phyloP scores from a whole-genome alignment of 1,140 invertebrate species.

The Vanessa atalanta region DNA sequence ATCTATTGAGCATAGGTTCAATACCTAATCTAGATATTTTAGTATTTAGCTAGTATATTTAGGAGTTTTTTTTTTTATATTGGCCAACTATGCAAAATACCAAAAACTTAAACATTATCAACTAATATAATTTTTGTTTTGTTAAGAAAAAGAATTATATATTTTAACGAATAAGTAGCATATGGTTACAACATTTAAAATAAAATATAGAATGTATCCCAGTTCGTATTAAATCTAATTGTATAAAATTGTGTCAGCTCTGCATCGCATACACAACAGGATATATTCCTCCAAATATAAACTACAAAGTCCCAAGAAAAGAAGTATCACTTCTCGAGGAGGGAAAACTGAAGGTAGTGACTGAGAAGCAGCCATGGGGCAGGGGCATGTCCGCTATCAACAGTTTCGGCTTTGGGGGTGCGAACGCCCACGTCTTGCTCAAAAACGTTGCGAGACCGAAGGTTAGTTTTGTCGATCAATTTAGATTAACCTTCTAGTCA shows the following conservation, averaged over 20 bases:
- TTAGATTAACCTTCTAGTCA: too few species aligned
- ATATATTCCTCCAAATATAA: slow-evolving; percentile 89
- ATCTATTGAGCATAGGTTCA: too few species aligned
- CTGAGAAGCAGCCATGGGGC: slow-evolving; percentile 83
- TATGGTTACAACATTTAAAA: too few species aligned
- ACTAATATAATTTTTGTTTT: too few species aligned
- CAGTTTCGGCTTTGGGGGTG: slow-evolving; percentile 92
- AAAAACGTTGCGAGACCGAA: slow-evolving; percentile 79
- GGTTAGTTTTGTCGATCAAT: background rate
- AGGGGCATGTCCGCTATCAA: slow-evolving; percentile 86
- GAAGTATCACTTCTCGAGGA: slow-evolving; percentile 87
- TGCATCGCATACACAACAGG: slow-evolving; percentile 87
- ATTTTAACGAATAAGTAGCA: too few species aligned
- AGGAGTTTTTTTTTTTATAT: too few species aligned
- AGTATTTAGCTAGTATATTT: too few species aligned
- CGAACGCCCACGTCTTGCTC: slow-evolving; percentile 89
- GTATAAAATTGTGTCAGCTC: slow-evolving; percentile 51
- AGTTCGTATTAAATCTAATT: too few species aligned
- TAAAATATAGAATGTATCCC: background rate
- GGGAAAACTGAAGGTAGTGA: slow-evolving; percentile 86
- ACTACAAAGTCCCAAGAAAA: slow-evolving; percentile 87
- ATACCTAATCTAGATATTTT: too few species aligned
- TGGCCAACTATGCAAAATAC: too few species aligned
- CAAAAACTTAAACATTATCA: too few species aligned
- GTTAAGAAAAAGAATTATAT: too few species aligned